Evolutionary conservation across 2,888 invertebrate species (phyloP).

Genomic region (Shargacucullia verbasci): DNA sequence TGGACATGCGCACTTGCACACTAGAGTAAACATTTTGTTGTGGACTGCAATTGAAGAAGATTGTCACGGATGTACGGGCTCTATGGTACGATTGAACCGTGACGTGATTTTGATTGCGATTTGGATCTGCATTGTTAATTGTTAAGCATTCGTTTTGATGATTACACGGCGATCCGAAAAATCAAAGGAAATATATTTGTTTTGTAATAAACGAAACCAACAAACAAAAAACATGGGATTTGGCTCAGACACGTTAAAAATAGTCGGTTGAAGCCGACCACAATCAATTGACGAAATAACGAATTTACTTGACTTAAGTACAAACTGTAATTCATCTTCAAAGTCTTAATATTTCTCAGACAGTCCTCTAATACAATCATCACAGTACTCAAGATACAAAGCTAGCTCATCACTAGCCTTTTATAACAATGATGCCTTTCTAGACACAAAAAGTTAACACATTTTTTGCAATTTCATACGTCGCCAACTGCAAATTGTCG

Average conservation of each 20-base stretch:
- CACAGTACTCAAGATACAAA: no score
- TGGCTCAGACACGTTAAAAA: no score
- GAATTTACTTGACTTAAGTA: no score
- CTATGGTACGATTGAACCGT: conserved; percentile 22
- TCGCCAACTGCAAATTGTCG: conserved; percentile 13
- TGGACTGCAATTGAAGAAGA: conserved; percentile 38
- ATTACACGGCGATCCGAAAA: conserved; percentile 4
- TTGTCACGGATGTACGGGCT: conserved; percentile 40
- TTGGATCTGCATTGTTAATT: conserved; percentile 25
- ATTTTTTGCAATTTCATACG: conserved; percentile 3
- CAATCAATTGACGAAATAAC: no score
- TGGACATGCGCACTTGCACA: conserved; percentile 51
- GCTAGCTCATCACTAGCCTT: no score
- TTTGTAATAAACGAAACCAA: neutral
- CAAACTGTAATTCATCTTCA: no score
- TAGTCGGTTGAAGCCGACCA: no score
- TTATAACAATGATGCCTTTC: conserved; percentile 2
- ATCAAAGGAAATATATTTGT: neutral
- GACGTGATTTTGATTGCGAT: conserved; percentile 29
- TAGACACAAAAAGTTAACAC: neutral
- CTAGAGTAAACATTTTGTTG: conserved; percentile 59
- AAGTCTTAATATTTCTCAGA: no score
- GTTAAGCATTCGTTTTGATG: conserved; percentile 12
- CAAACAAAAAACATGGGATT: neutral
- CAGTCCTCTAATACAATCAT: no score